Evolutionary conservation across 2,113 vertebrate species (phyloP).

Genomic region (Prolemur simus): DNA sequence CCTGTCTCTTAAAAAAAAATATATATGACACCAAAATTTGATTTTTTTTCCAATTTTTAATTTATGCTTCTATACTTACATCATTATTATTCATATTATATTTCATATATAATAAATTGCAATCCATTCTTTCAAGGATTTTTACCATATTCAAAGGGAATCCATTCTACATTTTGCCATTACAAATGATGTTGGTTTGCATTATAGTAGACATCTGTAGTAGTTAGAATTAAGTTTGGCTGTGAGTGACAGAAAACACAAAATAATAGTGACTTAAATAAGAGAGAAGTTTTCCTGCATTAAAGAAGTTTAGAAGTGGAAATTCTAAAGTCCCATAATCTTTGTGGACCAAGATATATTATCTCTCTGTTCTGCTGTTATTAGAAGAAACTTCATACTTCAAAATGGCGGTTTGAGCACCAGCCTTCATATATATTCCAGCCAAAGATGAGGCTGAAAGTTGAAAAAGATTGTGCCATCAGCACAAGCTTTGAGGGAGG

Average conservation of each 20-base stretch:
- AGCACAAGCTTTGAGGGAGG: not conserved
- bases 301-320: not conserved
- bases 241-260: not conserved
- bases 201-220: not conserved
- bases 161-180: not conserved
- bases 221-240: not conserved
- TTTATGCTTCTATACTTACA: not conserved
- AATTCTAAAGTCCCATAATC: not conserved
- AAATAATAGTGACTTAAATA: not conserved
- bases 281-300: not conserved
- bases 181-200: not conserved
- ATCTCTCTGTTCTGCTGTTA: not conserved
- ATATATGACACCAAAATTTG: not conserved
- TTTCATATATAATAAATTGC: not conserved
- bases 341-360: not conserved
- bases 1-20: too few relatives aligned
- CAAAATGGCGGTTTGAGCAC: not conserved
- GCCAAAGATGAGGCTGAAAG: not conserved
- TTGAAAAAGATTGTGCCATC: not conserved
- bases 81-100: not conserved
- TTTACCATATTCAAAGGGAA: not conserved
- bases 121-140: not conserved
- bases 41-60: not conserved
- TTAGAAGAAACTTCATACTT: not conserved
- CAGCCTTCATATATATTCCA: not conserved